phyloP scores from a whole-genome alignment of 2,888 invertebrate genomes.

The Microctonus hyperodae region DNA sequence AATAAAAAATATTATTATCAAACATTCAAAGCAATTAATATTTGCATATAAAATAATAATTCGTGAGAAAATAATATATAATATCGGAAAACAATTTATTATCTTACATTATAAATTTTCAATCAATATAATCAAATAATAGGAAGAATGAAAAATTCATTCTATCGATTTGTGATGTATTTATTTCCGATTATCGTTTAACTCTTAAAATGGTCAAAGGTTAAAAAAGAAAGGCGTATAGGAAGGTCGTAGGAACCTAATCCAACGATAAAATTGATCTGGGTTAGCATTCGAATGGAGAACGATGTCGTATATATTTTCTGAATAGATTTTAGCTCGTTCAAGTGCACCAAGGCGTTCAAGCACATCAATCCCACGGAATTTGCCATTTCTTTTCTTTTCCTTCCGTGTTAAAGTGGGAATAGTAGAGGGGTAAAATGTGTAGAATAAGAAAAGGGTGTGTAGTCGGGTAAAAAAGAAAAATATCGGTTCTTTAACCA shows the following conservation, averaged over 20 bases:
- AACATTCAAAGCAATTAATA: too few relatives aligned
- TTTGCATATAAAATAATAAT: too few relatives aligned
- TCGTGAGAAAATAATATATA: too few relatives aligned
- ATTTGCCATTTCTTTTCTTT: constrained; percentile 10
- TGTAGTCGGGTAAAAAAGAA: not conserved
- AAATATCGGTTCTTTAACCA: not conserved
- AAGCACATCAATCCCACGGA: constrained; percentile 11
- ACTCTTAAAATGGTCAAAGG: not conserved
- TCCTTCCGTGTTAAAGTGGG: not conserved
- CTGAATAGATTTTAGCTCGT: constrained; percentile 1
- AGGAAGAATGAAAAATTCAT: not conserved
- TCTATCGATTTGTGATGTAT: not conserved
- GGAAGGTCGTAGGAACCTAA: not conserved
- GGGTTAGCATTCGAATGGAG: not conserved
- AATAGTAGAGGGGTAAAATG: not conserved
- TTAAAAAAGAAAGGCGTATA: not conserved
- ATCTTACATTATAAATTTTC: too few relatives aligned
- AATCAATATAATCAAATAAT: too few relatives aligned
- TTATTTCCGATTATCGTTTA: not conserved
- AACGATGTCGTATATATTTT: constrained; percentile 4
- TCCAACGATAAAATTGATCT: constrained; percentile 15
- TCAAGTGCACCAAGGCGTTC: constrained; percentile 14
- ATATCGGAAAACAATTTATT: too few relatives aligned
- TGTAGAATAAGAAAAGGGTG: not conserved
- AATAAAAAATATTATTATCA: too few relatives aligned